Evolutionary conservation across 2,797 vertebrate genomes (phyloP), one percentile per base, ranked within the genome.

Genomic region (Galago senegalensis): DNA sequence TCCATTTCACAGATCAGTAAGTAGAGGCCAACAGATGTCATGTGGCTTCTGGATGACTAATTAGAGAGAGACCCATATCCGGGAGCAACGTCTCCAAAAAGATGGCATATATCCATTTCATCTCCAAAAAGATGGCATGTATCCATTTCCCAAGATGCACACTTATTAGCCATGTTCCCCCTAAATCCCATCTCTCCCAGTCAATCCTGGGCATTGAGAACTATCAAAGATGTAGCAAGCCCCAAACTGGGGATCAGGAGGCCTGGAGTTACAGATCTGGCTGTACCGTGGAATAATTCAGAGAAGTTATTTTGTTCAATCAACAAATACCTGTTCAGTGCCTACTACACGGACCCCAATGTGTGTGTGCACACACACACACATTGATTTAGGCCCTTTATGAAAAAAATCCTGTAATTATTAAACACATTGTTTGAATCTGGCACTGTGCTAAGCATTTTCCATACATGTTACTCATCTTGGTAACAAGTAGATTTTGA

Each of bases 401-500:
- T 37, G 37, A 90, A 81, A 73, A 91, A 34, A 81, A 31, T 34
- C 27, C n/a, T 69, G 40, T 56, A 80, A 49, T 49, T 93, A 92
- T 61, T 75, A 84, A 94, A 87, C n/a, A 90, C 0, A 1, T 58
- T 88, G 27, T 61, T 7, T 63, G 73, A 92, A 95, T 23, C 61
- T 69, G 46, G 77, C 72, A 81, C 3, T 13, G 1, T 65, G 53
- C 53, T 91, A 77, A 73, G 31, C 72, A 60, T 37, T 94, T 84
- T 83, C 53, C 12, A n/a, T 69, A 69, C 20, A 27, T 65, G n/a
- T 76, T 70, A 81, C 70, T 95, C 61, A 86, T 63, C 82, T 76
- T 87, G 25, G 18, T 80, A 87, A 80, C 69, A 94, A 94, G 53
- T 60, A 46, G n/a, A 85, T 82, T 82, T 81, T 81, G 16, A 82